Evolutionary conservation across 1,140 invertebrate species (phyloP).

Genomic region (Calosoma granatense): DNA sequence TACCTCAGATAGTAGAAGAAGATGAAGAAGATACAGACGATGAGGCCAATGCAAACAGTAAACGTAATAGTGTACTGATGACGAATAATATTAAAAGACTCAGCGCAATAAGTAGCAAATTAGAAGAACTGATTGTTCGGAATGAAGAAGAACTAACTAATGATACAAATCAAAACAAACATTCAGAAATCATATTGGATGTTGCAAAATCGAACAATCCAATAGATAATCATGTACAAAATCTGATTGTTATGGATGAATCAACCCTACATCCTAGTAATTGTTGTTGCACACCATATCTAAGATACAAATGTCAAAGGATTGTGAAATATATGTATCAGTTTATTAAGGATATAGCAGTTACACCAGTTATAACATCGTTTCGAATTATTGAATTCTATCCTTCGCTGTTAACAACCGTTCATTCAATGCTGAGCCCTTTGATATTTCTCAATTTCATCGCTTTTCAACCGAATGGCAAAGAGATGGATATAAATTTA

Average conservation of each 20-base stretch:
- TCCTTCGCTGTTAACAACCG: conserved; percentile 34
- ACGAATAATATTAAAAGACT: conserved; percentile 37
- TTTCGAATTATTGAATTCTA: conserved; percentile 38
- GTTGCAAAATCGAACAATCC: conserved; percentile 32
- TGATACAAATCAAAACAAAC: conserved; percentile 24
- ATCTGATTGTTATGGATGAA: neutral
- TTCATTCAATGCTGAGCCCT: conserved; percentile 32
- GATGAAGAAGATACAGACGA: conserved; percentile 27
- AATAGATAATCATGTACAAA: conserved; percentile 17
- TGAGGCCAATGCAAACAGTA: conserved; percentile 20
- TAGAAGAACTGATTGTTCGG: conserved; percentile 37
- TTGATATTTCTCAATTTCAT: conserved; percentile 30
- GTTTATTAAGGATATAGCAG: conserved; percentile 24
- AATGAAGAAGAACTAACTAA: conserved; percentile 30
- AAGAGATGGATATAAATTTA: conserved; percentile 29
- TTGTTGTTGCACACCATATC: too few relatives aligned
- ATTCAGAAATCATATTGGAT: conserved; percentile 22
- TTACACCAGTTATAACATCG: conserved; percentile 35
- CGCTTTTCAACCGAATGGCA: conserved; percentile 32
- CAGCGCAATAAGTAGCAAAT: conserved; percentile 37
- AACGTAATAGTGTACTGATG: neutral
- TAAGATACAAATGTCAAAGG: neutral
- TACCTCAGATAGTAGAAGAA: conserved; percentile 40
- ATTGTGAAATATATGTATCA: neutral
- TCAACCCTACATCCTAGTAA: too few relatives aligned